phyloP scores from a whole-genome alignment of 2,888 invertebrate genomes.

The Polydrusus pterygomalis region DNA sequence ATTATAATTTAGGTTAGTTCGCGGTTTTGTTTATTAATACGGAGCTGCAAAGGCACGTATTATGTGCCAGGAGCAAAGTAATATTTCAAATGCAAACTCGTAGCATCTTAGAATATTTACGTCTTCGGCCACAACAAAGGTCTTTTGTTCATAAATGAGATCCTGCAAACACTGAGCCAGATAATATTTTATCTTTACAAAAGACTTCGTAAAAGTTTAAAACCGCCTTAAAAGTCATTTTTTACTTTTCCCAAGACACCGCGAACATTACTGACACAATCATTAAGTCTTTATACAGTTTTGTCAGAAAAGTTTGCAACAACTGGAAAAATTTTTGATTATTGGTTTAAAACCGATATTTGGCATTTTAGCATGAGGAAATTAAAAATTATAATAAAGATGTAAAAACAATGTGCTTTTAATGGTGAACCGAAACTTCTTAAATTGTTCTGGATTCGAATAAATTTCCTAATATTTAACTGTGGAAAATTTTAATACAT shows the following conservation, averaged over 20 bases:
- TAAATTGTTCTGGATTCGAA: too few relatives aligned
- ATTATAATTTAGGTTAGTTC: conserved; percentile 6
- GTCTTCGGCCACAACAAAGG: conserved; percentile 44
- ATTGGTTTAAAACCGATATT: too few relatives aligned
- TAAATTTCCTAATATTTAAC: too few relatives aligned
- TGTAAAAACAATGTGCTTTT: too few relatives aligned
- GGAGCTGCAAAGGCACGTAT: conserved; percentile 5
- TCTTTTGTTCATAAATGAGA: conserved; percentile 46
- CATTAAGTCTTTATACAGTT: too few relatives aligned
- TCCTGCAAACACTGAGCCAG: conserved; percentile 25
- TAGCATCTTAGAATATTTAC: conserved; percentile 43
- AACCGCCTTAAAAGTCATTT: conserved; percentile 19
- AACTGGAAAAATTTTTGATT: too few relatives aligned
- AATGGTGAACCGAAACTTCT: too few relatives aligned
- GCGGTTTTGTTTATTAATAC: conserved; percentile 2
- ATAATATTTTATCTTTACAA: conserved; percentile 41
- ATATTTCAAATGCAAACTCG: conserved; percentile 40
- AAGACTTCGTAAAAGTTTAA: conserved; percentile 33
- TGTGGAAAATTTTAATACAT: too few relatives aligned
- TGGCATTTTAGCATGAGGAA: too few relatives aligned
- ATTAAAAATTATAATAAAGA: too few relatives aligned
- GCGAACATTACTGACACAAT: too few relatives aligned
- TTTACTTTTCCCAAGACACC: conserved; percentile 9
- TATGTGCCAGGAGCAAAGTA: conserved; percentile 13
- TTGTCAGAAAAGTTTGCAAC: too few relatives aligned